phyloP scores from a whole-genome alignment of 2,888 invertebrate genomes.

The Chironomus tentans region DNA sequence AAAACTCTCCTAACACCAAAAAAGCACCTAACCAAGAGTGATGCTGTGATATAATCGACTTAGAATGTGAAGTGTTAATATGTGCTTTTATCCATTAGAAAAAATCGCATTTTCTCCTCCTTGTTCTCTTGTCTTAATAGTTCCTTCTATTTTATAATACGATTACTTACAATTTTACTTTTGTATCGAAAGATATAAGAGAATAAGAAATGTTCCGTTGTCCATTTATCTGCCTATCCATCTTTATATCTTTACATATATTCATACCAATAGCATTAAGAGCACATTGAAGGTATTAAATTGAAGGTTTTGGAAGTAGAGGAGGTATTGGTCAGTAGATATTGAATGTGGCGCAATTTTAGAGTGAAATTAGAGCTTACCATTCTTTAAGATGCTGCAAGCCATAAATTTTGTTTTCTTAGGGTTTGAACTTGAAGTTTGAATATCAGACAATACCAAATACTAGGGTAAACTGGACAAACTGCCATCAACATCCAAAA shows the following conservation, averaged over 20 bases:
- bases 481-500: background rate
- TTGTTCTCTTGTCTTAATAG: background rate
- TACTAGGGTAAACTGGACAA: background rate
- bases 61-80: slow-evolving; percentile 19
- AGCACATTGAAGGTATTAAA: background rate
- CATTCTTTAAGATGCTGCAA: too few species aligned
- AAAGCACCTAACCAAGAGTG: too few species aligned
- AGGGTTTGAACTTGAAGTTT: too few species aligned
- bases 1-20: too few species aligned
- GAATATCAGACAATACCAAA: too few species aligned
- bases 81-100: slow-evolving; percentile 13
- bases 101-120: background rate
- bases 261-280: too few species aligned
- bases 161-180: too few species aligned
- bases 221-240: background rate
- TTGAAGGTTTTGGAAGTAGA: background rate
- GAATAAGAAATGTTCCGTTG: background rate
- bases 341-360: too few species aligned
- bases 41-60: slow-evolving; percentile 4
- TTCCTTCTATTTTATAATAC: background rate
- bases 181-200: too few species aligned
- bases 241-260: background rate
- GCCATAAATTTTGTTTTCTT: too few species aligned
- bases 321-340: too few species aligned
- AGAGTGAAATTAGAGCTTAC: too few species aligned